phyloP scores from a whole-genome alignment of 2,797 vertebrate genomes.

The Phyllotis vaccarum region DNA sequence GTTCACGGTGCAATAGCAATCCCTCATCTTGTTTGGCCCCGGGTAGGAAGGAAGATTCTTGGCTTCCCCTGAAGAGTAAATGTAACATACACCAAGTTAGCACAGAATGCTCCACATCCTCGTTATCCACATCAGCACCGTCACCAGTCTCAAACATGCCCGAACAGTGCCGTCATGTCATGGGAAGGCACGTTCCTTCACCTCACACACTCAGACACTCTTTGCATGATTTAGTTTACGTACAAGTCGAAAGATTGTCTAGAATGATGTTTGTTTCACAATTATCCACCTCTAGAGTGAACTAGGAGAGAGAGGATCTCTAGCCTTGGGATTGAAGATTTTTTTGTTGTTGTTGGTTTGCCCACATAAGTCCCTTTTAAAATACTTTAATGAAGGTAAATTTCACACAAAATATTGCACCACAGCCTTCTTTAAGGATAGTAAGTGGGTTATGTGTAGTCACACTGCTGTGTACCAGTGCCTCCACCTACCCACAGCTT shows the following conservation, averaged over 20 bases:
- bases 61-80: conserved; percentile 92
- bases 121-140: background rate
- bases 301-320: accelerated
- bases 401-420: background rate
- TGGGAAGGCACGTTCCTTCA: accelerated
- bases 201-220: background rate
- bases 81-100: conserved; percentile 23
- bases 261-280: background rate
- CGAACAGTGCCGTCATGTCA: background rate
- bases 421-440: background rate
- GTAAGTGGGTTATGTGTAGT: background rate
- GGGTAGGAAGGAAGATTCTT: conserved; percentile 99
- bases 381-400: background rate
- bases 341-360: background rate
- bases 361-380: background rate
- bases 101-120: background rate
- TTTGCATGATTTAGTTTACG: background rate
- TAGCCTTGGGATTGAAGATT: background rate
- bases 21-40: conserved; percentile 98
- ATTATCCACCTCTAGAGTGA: background rate
- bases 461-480: background rate
- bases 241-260: background rate
- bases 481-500: background rate
- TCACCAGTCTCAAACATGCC: background rate
- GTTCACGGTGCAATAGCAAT: conserved; percentile 99